Base-by-base conservation (phyloP, 2,797 vertebrate genomes). In the Rhinichthys osculus region DNA sequence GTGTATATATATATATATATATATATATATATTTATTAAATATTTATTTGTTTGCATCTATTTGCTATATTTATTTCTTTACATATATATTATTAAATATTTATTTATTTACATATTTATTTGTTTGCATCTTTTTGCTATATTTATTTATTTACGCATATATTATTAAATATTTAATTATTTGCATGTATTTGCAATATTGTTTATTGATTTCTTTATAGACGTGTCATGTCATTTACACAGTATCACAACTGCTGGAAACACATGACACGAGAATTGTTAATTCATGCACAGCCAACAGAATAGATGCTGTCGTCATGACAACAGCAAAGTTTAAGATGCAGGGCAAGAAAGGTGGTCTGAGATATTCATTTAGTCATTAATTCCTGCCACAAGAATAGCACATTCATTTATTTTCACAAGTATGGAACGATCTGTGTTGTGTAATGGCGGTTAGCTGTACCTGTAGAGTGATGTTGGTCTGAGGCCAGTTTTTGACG, bases 391-490 rank as follows among this genome's bases (percentile, higher is more conserved):
- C 62, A 17, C 62, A 33, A 66, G 27, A 66, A 66, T 33, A 66
- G 62, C 30, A 7, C 7, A 33, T 66, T 8, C 2, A 2, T 59
- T 62, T 62, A 62, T 27, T 62, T 27, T 27, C 23, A n/a, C 14
- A 59, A n/a, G 11, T 23, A 59, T n/a, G 3, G 4, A 59, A 10
- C n/a, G 21, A 57, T n/a, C 21, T 59, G 21, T n/a, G 54, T 10
- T 23, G n/a, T 59, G 8, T 59, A 59, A 62, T 2, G 10, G 13
- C 10, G 9, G 57, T 27, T 62, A 11, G 23, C 23, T 62, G 10
- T 62, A 27, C 98, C 97, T 99, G 98, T 70, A 99, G 94, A 0
- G 98, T 99, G 95, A 99, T 99, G 92, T 99, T 99, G 85, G 98
- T 98, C 77, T 98, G 97, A 0, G 98, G 98, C 98, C 98, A 98